Conservation (phyloP, 2,888 invertebrate genomes). For the Polyommatus iphigenia region DNA sequence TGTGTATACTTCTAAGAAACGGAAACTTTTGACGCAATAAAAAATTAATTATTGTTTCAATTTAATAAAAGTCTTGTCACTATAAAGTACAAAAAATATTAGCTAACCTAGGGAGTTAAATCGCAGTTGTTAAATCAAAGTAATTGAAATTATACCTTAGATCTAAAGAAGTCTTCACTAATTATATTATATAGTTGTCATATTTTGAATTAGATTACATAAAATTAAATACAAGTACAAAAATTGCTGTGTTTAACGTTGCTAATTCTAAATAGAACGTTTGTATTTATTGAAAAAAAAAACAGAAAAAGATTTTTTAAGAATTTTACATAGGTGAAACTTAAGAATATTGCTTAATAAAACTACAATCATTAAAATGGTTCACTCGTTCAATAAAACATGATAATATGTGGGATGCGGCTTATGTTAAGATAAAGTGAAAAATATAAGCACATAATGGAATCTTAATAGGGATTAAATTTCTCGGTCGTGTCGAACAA, state of each 20-base stretch:
- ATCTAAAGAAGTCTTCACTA: too few relatives aligned
- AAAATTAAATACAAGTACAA: too few relatives aligned
- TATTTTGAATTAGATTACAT: too few relatives aligned
- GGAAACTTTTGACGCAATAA: not conserved
- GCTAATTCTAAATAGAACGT: too few relatives aligned
- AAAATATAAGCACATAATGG: constrained; percentile 20
- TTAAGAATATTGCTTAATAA: not conserved
- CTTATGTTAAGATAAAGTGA: not conserved
- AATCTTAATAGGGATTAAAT: constrained; percentile 31
- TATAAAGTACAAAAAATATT: too few relatives aligned
- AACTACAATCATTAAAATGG: not conserved
- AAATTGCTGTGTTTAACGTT: too few relatives aligned
- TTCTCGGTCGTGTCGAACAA: constrained; percentile 44
- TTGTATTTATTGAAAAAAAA: too few relatives aligned
- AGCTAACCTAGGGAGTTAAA: too few relatives aligned
- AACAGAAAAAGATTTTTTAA: not conserved
- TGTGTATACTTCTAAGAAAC: not conserved
- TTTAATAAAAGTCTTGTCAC: not conserved
- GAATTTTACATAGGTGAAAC: not conserved
- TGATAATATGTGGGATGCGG: not conserved
- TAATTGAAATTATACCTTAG: too few relatives aligned
- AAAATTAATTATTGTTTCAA: not conserved
- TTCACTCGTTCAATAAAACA: not conserved
- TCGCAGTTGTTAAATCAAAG: too few relatives aligned
- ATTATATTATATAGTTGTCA: too few relatives aligned